Evolutionary conservation across 2,113 vertebrate species (phyloP), one percentile per base, ranked within the genome.

Genomic region (Hystrix cristata): DNA sequence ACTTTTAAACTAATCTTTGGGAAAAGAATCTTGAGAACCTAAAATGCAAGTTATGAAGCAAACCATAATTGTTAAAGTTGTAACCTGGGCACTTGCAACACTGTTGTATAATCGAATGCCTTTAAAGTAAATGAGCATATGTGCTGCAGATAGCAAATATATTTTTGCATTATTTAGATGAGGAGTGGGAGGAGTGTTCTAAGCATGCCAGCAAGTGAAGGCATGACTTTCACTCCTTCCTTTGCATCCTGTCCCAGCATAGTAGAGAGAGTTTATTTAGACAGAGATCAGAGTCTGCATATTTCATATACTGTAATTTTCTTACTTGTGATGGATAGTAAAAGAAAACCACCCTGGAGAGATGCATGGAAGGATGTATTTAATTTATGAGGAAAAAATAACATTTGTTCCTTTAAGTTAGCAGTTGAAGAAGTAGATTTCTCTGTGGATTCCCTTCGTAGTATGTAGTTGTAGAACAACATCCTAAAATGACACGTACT

Each of bases 401-500:
- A 64, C 21, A 34, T 64, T 80, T 92, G 74, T 90, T 71, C 51
- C 51, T 97, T 92, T 93, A 86, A 92, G 81, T 97, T 62, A 57
- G 60, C 29, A 0, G 94, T 10, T 13, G 19, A 97, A 86, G 55
- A 89, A 85, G 34, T 12, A 0, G 51, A 62, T 88, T 87, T 88
- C 65, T 96, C 81, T 74, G 48, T 91, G 65, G 31, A 88, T 51
- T 81, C 31, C 4, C 12, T 92, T 79, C 87, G 78, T 78, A 53
- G 48, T 91, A 16, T 88, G 0, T 81, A 81, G 69, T 88, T 95
- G 78, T 93, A 83, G 88, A 82, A 67, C n/a, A 69, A 21, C 15
- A 2, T 90, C 69, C 95, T 88, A 85, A 97, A 94, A 87, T 84
- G 80, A 43, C 72, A 92, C 74, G 27, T 94, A 94, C 94, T 78